Evolutionary conservation across 2,888 invertebrate species (phyloP), one percentile per base, ranked within the genome.

Genomic region (Dyspetes luteomarginatus): DNA sequence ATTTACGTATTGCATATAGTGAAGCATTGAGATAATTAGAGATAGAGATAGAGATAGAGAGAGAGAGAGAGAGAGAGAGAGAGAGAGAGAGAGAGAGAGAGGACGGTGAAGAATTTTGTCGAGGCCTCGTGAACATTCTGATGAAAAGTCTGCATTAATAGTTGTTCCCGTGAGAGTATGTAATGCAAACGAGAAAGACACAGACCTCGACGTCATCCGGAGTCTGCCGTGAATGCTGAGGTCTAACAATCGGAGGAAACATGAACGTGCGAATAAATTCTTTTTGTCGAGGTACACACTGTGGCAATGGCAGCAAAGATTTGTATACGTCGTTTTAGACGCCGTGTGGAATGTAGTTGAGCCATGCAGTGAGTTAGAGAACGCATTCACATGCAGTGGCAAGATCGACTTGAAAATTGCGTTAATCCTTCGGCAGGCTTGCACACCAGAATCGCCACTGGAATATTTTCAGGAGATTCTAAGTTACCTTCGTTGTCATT

Each of bases 191-290:
- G 60, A 60, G 60, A 71, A 17, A 45, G 56, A 50, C 15, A 15
- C 24, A 62, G 62, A 69, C 45, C 36, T 26, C 12, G n/a, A 15
- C 43, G 58, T 36, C 50, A 43, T 65, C 43, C 50, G 65, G 65
- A 30, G 36, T 26, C 58, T 55, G 48, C 58, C 69, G 65, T 50
- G 65, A 60, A 71, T 65, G 36, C 58, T 30, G 71, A 55, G 69
- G 36, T 43, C 60, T 41, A 72, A 80, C 80, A 80, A 80, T 80
- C 75, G 80, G 65, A 75, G 80, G 80, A 80, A 80, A 69, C 55
- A 45, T 50, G 71, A 76, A 76, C 80, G 80, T 80, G 80, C 75
- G 80, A 80, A 80, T 69, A 48, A 48, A 17, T 48, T 48, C 17
- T 48, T 48, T 15, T 48, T 48, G 17, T 48, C 19, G 48, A 17